Percentiles rank a stretch among this genome's conserved stretches.
Conservation (phyloP, 2,797 vertebrate genomes). For the Okamejei kenojei region DNA sequence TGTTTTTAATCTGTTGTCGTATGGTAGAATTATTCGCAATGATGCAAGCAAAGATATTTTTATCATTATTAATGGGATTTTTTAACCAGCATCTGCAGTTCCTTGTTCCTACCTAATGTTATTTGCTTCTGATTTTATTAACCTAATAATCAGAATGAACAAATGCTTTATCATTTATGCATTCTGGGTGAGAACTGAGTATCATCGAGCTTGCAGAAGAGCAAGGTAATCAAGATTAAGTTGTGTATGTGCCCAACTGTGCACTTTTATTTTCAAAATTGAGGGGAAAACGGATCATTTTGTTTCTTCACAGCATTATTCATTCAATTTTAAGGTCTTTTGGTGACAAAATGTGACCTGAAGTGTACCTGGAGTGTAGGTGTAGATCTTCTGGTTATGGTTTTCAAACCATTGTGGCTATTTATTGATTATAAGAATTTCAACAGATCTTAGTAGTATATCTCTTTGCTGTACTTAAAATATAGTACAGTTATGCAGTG, state of each 20-base stretch:
- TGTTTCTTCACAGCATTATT: background rate
- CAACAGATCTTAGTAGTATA: conserved; percentile 80
- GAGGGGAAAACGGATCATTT: background rate
- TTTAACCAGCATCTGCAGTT: too few species aligned
- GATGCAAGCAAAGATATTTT: background rate
- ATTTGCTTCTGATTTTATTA: conserved; percentile 14
- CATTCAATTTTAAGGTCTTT: conserved; percentile 4
- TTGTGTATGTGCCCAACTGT: background rate
- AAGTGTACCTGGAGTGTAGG: conserved; percentile 44
- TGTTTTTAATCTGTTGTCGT: background rate
- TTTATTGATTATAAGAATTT: conserved; percentile 81
- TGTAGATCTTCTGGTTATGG: conserved; percentile 64
- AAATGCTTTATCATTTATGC: background rate
- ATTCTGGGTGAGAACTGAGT: background rate
- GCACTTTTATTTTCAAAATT: background rate
- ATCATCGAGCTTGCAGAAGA: background rate
- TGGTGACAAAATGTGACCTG: background rate
- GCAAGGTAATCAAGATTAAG: background rate
- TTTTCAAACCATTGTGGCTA: conserved; percentile 64
- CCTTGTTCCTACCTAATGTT: background rate
- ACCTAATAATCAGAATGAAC: background rate
- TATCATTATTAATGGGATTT: too few species aligned
- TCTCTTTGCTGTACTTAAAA: conserved; percentile 76
- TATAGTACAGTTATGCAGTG: conserved; percentile 93
- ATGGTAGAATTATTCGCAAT: background rate